Conservation (phyloP, 2,797 vertebrate species). For the Botia kubotai region DNA sequence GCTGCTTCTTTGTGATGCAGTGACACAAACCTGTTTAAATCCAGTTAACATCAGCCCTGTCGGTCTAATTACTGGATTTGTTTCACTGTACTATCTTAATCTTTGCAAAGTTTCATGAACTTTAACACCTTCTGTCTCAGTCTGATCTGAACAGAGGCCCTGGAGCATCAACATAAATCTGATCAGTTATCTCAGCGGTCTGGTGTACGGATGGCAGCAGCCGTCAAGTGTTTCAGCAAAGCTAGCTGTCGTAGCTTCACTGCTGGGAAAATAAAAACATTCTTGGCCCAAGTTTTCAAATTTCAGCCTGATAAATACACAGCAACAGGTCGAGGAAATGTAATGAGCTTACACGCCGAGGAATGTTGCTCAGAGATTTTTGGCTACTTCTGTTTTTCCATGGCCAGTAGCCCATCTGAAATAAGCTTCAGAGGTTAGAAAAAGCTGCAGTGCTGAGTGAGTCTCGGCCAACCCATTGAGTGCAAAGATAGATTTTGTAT, state of each 20-base stretch:
- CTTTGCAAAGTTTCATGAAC: background rate
- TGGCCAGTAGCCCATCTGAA: conserved; percentile 22
- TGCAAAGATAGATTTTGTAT: conserved; percentile 40
- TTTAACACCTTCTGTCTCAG: conserved; percentile 14
- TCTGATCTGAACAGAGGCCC: conserved; percentile 72
- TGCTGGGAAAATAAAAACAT: background rate
- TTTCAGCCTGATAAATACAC: conserved; percentile 5
- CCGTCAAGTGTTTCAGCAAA: conserved; percentile 25
- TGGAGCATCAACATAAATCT: conserved; percentile 75
- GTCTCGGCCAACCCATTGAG: conserved; percentile 46
- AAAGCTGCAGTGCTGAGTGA: background rate
- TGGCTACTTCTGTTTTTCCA: conserved; percentile 1
- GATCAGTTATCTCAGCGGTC: conserved; percentile 73
- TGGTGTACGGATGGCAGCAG: conserved; percentile 59
- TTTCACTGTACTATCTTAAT: conserved; percentile 48
- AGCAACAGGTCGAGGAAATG: conserved; percentile 8
- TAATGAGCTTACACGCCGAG: conserved; percentile 37
- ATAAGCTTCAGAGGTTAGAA: background rate
- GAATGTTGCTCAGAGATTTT: conserved; percentile 34
- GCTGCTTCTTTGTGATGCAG: conserved; percentile 3
- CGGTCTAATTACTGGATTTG: conserved; percentile 66
- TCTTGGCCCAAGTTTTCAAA: conserved; percentile 24
- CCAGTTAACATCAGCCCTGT: conserved; percentile 12
- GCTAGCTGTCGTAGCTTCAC: conserved; percentile 3
- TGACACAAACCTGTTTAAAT: conserved; percentile 44